phyloP scores from a whole-genome alignment of 1,140 invertebrate species.

The Caenorhabditis remanei region DNA sequence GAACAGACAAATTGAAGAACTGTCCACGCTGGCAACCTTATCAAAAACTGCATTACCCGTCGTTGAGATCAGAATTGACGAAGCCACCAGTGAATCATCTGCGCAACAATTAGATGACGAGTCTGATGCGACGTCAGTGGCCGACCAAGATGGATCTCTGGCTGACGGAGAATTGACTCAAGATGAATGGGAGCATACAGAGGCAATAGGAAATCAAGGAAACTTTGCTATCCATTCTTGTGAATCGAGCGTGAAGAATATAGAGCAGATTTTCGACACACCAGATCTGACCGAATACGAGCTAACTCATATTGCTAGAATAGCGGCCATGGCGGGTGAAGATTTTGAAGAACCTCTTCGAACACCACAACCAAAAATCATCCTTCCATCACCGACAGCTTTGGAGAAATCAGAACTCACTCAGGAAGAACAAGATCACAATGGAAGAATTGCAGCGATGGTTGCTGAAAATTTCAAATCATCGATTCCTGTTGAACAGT shows the following conservation, averaged over 20 bases:
- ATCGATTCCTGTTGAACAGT: no score
- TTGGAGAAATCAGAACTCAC: conserved; percentile 23
- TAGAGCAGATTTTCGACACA: not conserved
- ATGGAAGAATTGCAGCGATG: conserved; percentile 49
- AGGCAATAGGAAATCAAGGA: no score
- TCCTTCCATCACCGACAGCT: not conserved
- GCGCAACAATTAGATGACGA: conserved; percentile 6
- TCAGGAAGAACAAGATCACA: conserved; percentile 57
- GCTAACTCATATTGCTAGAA: not conserved
- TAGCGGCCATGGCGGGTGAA: not conserved
- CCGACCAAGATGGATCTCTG: not conserved
- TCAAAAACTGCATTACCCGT: not conserved
- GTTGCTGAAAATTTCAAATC: not conserved
- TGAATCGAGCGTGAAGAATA: not conserved
- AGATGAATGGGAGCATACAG: not conserved
- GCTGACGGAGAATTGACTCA: not conserved
- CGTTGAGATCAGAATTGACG: conserved; percentile 11
- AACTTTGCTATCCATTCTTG: no score
- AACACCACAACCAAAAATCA: not conserved
- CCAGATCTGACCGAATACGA: conserved; percentile 1
- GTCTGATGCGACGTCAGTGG: not conserved
- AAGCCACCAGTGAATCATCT: conserved; percentile 21
- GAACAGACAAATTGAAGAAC: not conserved
- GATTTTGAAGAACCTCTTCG: not conserved
- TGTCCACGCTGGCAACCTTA: not conserved